These are phyloP conservation scores for Papilio glaucus DNA, from an alignment of 1,140 invertebrate species.

Conservation along the genomic window DNA sequence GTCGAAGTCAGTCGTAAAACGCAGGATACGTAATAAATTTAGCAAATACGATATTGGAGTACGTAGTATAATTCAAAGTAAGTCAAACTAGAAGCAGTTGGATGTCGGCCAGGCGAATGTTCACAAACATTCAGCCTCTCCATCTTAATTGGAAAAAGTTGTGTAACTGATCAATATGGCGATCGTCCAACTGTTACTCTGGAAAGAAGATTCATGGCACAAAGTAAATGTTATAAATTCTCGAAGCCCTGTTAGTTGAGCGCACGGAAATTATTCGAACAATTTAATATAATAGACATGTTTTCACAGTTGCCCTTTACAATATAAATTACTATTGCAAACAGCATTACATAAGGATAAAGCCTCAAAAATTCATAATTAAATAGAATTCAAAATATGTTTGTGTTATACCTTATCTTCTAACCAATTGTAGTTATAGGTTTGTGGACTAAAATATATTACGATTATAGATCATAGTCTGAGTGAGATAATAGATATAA, in stretches of 20 bases:
- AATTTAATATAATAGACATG: neutral
- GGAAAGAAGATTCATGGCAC: conserved; percentile 16
- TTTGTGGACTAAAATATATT: too few relatives aligned
- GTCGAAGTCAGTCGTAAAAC: conserved; percentile 13
- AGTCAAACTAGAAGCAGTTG: conserved; percentile 25
- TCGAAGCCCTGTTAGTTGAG: neutral
- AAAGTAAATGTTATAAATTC: neutral
- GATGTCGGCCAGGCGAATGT: conserved; percentile 31
- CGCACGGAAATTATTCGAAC: neutral
- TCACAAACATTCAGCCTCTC: conserved; percentile 6
- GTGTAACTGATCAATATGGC: conserved; percentile 38
- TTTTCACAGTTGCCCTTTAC: neutral
- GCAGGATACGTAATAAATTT: neutral
- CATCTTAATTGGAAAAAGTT: conserved; percentile 39
- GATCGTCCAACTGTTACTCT: conserved; percentile 36
- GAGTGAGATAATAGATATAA: too few relatives aligned
- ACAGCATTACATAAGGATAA: too few relatives aligned
- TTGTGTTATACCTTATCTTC: too few relatives aligned
- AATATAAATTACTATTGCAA: too few relatives aligned
- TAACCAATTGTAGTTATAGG: too few relatives aligned
- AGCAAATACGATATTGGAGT: neutral
- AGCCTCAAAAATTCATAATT: too few relatives aligned
- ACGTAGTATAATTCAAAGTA: conserved; percentile 12
- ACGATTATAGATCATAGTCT: too few relatives aligned
- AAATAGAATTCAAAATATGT: too few relatives aligned